These are phyloP conservation scores for Pithys albifrons DNA, from an alignment of 2,113 vertebrate genomes.

Conservation along the genomic window DNA sequence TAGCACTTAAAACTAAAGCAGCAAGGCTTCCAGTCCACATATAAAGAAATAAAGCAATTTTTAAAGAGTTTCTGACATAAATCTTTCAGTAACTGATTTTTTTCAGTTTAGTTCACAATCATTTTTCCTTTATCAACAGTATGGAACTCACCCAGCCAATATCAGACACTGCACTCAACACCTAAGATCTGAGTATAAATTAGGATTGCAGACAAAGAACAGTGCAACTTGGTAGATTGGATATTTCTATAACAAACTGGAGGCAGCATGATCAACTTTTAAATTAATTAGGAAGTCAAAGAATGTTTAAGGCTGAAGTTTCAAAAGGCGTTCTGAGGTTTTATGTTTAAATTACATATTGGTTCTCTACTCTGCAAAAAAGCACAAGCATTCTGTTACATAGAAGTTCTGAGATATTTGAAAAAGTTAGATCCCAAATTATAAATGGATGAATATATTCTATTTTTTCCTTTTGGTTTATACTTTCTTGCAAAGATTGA, in stretches of 20 bases:
- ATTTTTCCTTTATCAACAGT: background rate
- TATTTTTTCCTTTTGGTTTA: background rate
- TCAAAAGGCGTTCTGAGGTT: background rate
- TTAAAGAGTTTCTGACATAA: background rate
- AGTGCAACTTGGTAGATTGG: background rate
- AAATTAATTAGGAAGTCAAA: background rate
- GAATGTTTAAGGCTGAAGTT: background rate
- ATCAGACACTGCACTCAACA: background rate
- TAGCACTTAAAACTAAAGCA: background rate
- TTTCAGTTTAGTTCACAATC: background rate
- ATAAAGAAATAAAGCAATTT: background rate
- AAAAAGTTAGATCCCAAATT: background rate
- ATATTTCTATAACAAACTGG: background rate
- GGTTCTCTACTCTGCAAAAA: background rate
- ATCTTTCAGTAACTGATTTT: background rate
- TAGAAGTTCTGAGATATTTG: background rate
- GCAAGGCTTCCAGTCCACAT: background rate
- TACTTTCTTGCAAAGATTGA: background rate
- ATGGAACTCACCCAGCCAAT: background rate
- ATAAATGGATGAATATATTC: background rate
- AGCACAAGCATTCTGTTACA: background rate
- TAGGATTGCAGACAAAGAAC: background rate
- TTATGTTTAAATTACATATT: background rate
- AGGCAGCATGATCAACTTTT: background rate
- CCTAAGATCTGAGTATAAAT: background rate